A percentile compares a stretch with the other conserved stretches of the same genome.
Conservation (phyloP, 2,797 vertebrate genomes). For the Myotis planiceps region DNA sequence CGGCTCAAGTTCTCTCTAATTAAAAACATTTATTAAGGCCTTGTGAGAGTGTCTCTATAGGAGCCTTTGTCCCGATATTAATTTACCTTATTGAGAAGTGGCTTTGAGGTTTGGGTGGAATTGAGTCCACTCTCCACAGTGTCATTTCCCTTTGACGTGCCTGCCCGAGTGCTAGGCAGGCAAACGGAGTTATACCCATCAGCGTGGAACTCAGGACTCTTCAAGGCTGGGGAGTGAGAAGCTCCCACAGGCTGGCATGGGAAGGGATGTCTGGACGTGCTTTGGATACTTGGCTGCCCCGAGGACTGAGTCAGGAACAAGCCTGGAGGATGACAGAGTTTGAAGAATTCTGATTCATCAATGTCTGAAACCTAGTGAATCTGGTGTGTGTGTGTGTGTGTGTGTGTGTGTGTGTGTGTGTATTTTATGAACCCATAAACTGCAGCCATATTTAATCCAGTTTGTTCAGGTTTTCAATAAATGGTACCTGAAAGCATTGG, state of each 20-base stretch:
- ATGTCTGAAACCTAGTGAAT: background rate
- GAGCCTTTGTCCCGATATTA: background rate
- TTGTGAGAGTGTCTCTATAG: background rate
- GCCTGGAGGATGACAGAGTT: background rate
- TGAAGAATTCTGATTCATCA: background rate
- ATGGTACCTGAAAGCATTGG: background rate
- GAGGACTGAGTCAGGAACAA: background rate
- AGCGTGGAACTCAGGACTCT: background rate
- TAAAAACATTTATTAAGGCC: background rate
- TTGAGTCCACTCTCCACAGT: background rate
- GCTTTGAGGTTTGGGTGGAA: background rate
- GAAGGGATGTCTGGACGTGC: too few relatives aligned
- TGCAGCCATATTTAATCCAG: background rate
- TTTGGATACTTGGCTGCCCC: background rate
- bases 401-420: background rate
- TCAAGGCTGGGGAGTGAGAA: background rate
- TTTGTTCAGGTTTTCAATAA: background rate
- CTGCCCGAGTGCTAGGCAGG: background rate
- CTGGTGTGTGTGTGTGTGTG: background rate
- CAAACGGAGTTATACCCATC: background rate
- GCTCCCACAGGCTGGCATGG: background rate
- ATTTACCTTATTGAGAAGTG: conserved; percentile 2
- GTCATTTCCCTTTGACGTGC: background rate
- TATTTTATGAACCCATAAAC: background rate
- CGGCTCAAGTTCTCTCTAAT: background rate